A percentile compares a stretch with the other conserved stretches of the same genome.
phyloP scores from a whole-genome alignment of 2,113 vertebrate species.

The Sander vitreus region DNA sequence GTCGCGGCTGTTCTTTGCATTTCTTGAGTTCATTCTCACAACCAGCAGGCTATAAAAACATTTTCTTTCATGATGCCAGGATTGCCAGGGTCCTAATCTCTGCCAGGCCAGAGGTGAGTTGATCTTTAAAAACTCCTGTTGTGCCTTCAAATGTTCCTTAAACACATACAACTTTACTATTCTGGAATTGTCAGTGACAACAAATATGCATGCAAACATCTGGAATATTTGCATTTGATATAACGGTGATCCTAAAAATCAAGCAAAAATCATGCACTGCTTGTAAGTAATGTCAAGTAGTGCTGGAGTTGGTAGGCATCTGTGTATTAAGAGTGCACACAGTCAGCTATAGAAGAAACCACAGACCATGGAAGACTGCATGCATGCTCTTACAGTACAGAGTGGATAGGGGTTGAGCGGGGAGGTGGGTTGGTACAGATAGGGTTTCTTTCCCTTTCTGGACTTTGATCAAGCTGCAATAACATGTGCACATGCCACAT shows the following conservation, averaged over 20 bases:
- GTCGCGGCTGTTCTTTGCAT: not conserved
- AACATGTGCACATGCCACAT: constrained; percentile 51
- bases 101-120: not conserved
- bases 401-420: not conserved
- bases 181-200: not conserved
- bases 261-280: not conserved
- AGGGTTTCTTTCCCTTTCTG: constrained; percentile 23
- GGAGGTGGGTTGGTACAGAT: not conserved
- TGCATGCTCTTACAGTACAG: not conserved
- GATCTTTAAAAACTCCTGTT: not conserved
- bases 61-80: not conserved
- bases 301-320: not conserved
- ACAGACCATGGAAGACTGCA: not conserved
- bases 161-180: not conserved
- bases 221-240: not conserved
- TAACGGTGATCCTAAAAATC: not conserved
- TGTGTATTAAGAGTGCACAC: not conserved
- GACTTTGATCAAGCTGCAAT: constrained; percentile 33
- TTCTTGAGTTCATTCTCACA: not conserved
- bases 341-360: constrained; percentile 2
- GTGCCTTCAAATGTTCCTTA: not conserved
- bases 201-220: not conserved
- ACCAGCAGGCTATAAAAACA: not conserved
- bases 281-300: not conserved
- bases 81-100: not conserved